phyloP scores from a whole-genome alignment of 2,797 vertebrate genomes.

The Myotis daubentonii region DNA sequence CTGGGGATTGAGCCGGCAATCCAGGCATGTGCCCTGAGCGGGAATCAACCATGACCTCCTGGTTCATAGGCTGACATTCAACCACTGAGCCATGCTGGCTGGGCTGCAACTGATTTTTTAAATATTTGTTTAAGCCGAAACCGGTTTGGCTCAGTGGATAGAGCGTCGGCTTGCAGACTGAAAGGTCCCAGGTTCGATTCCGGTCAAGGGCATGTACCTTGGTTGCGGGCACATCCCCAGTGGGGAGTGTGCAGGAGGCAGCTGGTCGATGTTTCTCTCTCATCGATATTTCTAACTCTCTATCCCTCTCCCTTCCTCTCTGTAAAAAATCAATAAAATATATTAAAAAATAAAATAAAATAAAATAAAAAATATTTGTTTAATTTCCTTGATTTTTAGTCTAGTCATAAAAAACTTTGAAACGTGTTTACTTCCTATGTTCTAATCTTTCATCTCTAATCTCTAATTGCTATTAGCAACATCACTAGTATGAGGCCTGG shows the following conservation, averaged over 20 bases:
- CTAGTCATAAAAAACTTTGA: background rate
- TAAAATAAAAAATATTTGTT: background rate
- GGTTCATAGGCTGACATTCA: background rate
- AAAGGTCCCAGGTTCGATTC: too few relatives aligned
- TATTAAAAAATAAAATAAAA: too few relatives aligned
- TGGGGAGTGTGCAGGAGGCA: too few relatives aligned
- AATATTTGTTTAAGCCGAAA: background rate
- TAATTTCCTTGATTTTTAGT: constrained; percentile 24
- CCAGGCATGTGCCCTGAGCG: background rate
- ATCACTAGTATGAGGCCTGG: background rate
- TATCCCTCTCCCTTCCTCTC: too few relatives aligned
- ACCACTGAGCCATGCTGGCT: background rate
- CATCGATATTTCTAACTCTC: too few relatives aligned
- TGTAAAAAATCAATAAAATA: too few relatives aligned
- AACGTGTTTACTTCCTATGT: background rate
- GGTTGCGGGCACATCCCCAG: too few relatives aligned
- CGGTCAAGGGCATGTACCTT: too few relatives aligned
- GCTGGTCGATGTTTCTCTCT: too few relatives aligned
- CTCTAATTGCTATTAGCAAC: background rate
- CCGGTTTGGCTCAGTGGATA: too few relatives aligned
- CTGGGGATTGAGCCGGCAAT: background rate
- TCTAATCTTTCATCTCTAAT: background rate
- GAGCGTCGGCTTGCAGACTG: too few relatives aligned
- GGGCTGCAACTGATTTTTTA: background rate
- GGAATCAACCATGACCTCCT: background rate